Conservation (phyloP, 2,797 vertebrate species). For the Leucoraja ocellata region DNA sequence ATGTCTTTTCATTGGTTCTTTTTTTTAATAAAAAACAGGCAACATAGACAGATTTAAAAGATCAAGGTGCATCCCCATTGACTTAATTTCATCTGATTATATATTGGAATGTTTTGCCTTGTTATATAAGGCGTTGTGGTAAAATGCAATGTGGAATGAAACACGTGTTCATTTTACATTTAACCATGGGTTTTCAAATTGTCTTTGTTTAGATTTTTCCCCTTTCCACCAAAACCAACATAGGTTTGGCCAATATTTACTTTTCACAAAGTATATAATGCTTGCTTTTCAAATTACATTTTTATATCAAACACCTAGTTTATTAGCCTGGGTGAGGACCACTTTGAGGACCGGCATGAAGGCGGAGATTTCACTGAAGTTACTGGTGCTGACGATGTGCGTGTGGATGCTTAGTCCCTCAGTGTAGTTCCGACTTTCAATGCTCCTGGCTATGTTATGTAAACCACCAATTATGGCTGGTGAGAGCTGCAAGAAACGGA, state of each 20-base stretch:
- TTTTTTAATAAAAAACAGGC: constrained; percentile 11
- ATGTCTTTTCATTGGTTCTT: not conserved
- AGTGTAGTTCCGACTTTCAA: constrained; percentile 74
- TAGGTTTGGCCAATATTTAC: constrained; percentile 19
- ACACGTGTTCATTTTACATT: not conserved
- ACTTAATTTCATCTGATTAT: constrained; percentile 30
- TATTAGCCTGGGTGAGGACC: constrained; percentile 91
- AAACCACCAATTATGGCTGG: constrained; percentile 79
- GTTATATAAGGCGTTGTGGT: not conserved
- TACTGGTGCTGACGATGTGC: constrained; percentile 92
- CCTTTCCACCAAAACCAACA: constrained; percentile 9
- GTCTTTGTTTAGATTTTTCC: constrained; percentile 15
- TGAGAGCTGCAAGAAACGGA: constrained; percentile 71
- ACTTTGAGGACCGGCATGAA: constrained; percentile 98
- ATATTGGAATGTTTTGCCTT: constrained; percentile 35
- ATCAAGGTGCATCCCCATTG: constrained; percentile 10
- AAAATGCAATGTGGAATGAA: constrained; percentile 26
- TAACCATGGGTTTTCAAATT: constrained; percentile 1
- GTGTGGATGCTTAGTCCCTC: constrained; percentile 89
- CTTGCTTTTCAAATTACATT: not conserved
- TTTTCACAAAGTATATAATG: constrained; percentile 1
- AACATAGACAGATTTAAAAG: constrained; percentile 31
- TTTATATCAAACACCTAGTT: constrained; percentile 69
- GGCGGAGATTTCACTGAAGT: constrained; percentile 95
- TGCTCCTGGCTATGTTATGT: constrained; percentile 80